Percentiles rank a stretch among this genome's conserved stretches.
Conservation (phyloP, 1,140 invertebrate genomes). For the Drosophila grimshawi region DNA sequence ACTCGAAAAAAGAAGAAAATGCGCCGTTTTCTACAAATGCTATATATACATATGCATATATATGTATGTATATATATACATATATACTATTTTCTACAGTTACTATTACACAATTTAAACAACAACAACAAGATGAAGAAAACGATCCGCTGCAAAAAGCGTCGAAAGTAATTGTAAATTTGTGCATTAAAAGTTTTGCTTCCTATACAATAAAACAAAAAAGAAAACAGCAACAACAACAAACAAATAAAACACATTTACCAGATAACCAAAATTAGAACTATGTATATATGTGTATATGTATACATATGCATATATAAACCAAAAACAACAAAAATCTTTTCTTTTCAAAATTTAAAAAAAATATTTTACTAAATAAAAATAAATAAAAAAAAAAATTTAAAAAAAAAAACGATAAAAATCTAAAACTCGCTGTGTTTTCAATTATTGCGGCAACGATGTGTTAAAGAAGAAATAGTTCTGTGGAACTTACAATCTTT, state of each 20-base stretch:
- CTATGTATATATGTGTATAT: slow-evolving; percentile 51
- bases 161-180: slow-evolving; percentile 57
- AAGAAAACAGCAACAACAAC: slow-evolving; percentile 26
- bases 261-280: slow-evolving; percentile 62
- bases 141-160: slow-evolving; percentile 21
- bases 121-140: slow-evolving; percentile 34
- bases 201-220: slow-evolving; percentile 74
- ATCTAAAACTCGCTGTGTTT: slow-evolving; percentile 29
- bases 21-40: slow-evolving; percentile 57
- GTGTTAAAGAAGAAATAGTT: background rate
- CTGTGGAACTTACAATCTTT: no score
- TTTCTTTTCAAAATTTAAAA: slow-evolving; percentile 59
- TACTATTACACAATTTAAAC: slow-evolving; percentile 59
- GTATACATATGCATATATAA: slow-evolving; percentile 48
- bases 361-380: slow-evolving; percentile 76
- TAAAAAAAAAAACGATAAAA: slow-evolving; percentile 61
- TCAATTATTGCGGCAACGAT: background rate
- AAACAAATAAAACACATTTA: slow-evolving; percentile 49
- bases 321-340: slow-evolving; percentile 44
- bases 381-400: slow-evolving; percentile 56
- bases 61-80: slow-evolving; percentile 40
- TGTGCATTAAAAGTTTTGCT: slow-evolving; percentile 66
- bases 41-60: slow-evolving; percentile 37
- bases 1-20: slow-evolving; percentile 39
- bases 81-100: slow-evolving; percentile 66